Evolutionary conservation across 1,140 invertebrate species (phyloP), one percentile per base, ranked within the genome.

Genomic region (Bombyx mandarina): DNA sequence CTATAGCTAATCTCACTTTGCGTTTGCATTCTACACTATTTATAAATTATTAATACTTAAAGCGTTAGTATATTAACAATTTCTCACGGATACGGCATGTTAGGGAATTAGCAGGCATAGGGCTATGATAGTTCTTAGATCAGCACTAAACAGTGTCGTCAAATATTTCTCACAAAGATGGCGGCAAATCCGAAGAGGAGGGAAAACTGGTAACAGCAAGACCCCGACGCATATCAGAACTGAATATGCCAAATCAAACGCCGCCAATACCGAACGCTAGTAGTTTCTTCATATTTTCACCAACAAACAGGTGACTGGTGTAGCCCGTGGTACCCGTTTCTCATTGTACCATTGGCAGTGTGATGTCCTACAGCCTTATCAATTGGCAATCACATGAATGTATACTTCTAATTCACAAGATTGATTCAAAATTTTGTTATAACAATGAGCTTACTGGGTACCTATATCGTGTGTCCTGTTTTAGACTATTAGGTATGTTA

Each of bases 201-300:
- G 90, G 88, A 67, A 89, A 89, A 62, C 89, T 90, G 75, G 91
- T 91, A 64, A 92, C 93, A 58, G 94, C 91, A 73, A 91, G 96
- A 69, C 97, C 97, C 50, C 90, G 97, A 68, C 91, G 97, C 73
- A 93, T 98, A 90, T 98, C 97, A 43, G 96, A 98, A 89, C 91
- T 96, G 73, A 96, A 95, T 88, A 93, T 92, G 72, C 91, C 93
- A 46, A 96, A 92, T 64, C 93, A 97, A 90, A 94, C 93, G 80
- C 93, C 95, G 87, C 97, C 98, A 56, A 99, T 99, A 85, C 98
- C 98, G 65, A 93, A 94, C 78, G 95, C 93, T 77, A 94, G 94
- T 80, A 96, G 98, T 70, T 97, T 99, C 89, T 99, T 99, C 91
- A 90, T 99, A 83, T 98, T 99, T 89, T 95, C 95, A 68, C 94